Evolutionary conservation across 2,113 vertebrate genomes (phyloP).

Genomic region (Ascaphus truei): DNA sequence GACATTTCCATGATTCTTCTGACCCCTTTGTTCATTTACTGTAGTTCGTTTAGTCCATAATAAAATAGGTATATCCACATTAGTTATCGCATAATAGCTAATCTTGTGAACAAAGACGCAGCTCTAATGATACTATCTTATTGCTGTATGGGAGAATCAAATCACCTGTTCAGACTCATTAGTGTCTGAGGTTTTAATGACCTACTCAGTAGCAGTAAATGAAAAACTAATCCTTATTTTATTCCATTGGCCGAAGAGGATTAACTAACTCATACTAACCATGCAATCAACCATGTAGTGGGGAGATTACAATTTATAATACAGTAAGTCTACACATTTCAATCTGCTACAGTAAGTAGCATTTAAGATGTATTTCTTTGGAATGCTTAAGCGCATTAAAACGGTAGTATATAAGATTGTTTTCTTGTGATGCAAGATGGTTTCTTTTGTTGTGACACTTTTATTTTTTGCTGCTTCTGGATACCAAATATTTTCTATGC

Average conservation of each 20-base stretch:
- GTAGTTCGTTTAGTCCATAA: too few species aligned
- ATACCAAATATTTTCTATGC: too few species aligned
- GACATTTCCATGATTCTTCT: not conserved
- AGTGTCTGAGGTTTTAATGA: slow-evolving; percentile 57
- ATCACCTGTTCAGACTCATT: slow-evolving; percentile 53
- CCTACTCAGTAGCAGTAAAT: slow-evolving; percentile 51
- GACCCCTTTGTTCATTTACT: not conserved
- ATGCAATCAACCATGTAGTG: slow-evolving; percentile 43
- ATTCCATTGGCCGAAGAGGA: slow-evolving; percentile 52
- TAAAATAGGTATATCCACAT: not conserved
- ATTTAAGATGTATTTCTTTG: slow-evolving; percentile 52
- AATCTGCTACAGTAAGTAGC: slow-evolving; percentile 53
- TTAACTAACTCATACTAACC: slow-evolving; percentile 53
- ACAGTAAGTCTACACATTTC: slow-evolving; percentile 54
- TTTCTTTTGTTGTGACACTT: not conserved
- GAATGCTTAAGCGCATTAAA: slow-evolving; percentile 46
- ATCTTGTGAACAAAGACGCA: slow-evolving; percentile 33
- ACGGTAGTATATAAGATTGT: slow-evolving; percentile 31
- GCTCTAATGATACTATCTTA: slow-evolving; percentile 36
- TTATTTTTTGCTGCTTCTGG: not conserved
- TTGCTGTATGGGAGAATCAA: slow-evolving; percentile 51
- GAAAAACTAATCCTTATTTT: slow-evolving; percentile 62
- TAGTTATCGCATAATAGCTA: not conserved
- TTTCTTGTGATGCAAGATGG: slow-evolving; percentile 29
- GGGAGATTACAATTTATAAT: slow-evolving; percentile 49